Base-by-base conservation (phyloP, 2,113 vertebrate genomes). In the Menidia beryllina region DNA sequence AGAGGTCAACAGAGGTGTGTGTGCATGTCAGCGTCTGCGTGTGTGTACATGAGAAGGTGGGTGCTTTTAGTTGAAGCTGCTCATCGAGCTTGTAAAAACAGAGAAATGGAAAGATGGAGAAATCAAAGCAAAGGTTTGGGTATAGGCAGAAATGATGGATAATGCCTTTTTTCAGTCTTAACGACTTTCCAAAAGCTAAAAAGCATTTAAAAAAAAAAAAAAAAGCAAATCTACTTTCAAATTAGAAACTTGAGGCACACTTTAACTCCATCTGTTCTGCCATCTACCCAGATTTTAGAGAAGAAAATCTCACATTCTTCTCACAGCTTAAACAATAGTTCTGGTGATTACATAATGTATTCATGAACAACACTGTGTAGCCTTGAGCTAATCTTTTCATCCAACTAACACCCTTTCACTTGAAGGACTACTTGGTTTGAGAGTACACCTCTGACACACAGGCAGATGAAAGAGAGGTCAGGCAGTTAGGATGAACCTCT, bases 1-100 rank as follows among this genome's bases (percentile, higher is more conserved):
- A 74, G 91, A 88, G 89, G 92, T 93, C 90, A 91, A 65, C 47
- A 51, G 75, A 86, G 67, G 90, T 69, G 70, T 59, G 53, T 59
- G 48, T 41, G 25, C 4, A 25, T 45, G 39, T 19, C 24, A 25
- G 57, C 51, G 57, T 34, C 30, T 49, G 39, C 34, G 38, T 36
- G 30, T 49, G 39, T 48, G 60, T 38, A 13, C 23, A 10, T 26
- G 58, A n/a, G 72, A 47, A 69, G 36, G 58, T 80, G 67, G 36
- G 10, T 2, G 26, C 41, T 54, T 48, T 56, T 64, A 54, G 69
- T 61, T 58, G 47, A 66, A 47, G 34, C 39, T 39, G 58, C 69
- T 67, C 39, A 57, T 79, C 23, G 20, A 30, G 43, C 43, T 27
- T n/a, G 36, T 24, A 73, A 4, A 60, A 53, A 56, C 14, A 23